A percentile compares a stretch with the other conserved stretches of the same genome.
Evolutionary conservation across 2,888 invertebrate species (phyloP).

Genomic region (Oligia fasciuncula): DNA sequence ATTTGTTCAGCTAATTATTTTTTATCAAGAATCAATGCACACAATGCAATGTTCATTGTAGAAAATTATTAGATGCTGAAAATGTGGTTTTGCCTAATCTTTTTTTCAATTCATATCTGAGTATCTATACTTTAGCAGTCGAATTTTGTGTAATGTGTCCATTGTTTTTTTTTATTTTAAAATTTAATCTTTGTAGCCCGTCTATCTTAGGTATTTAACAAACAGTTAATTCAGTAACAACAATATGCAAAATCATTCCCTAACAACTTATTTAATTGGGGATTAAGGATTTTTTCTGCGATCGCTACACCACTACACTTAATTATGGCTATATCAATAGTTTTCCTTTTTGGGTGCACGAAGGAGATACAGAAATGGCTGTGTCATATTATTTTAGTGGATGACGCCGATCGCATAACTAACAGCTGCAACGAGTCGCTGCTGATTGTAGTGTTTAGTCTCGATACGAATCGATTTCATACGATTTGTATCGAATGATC

Average conservation of each 20-base stretch:
- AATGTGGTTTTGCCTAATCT: background rate
- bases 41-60: background rate
- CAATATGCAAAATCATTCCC: slow-evolving; percentile 17
- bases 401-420: slow-evolving; percentile 86
- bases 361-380: slow-evolving; percentile 87
- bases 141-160: no score
- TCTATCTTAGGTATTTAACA: background rate
- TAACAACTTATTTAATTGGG: slow-evolving; percentile 12
- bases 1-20: background rate
- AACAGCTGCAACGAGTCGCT: slow-evolving; percentile 85
- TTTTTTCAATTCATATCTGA: background rate
- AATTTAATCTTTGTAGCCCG: background rate
- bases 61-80: background rate
- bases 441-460: slow-evolving; percentile 89
- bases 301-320: slow-evolving; percentile 75
- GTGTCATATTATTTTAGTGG: slow-evolving; percentile 90
- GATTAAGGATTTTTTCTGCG: slow-evolving; percentile 68
- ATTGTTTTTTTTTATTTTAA: background rate
- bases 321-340: slow-evolving; percentile 84
- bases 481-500: slow-evolving; percentile 86
- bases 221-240: background rate
- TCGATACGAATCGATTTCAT: slow-evolving; percentile 87
- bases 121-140: background rate
- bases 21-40: background rate
- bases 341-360: slow-evolving; percentile 83